These are phyloP conservation scores for Acipenser oxyrinchus DNA, from an alignment of 2,797 vertebrate genomes.

Conservation along the genomic window DNA sequence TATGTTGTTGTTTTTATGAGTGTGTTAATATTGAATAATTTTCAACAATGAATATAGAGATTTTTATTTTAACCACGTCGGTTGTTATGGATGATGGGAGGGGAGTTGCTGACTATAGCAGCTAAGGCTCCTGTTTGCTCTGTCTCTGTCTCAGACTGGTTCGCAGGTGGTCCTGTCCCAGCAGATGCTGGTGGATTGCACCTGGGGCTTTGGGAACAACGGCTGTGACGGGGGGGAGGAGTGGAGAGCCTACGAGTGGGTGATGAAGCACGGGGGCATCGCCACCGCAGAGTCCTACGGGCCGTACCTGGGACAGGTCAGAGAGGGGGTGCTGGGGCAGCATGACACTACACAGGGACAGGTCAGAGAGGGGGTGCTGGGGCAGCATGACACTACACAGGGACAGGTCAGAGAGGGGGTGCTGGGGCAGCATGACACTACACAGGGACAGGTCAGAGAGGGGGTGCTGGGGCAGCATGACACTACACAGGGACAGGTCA, in stretches of 20 bases:
- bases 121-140: not conserved
- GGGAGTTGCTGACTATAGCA: too few species aligned
- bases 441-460: too few species aligned
- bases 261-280: slow-evolving; percentile 71
- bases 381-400: too few species aligned
- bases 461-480: too few species aligned
- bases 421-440: too few species aligned
- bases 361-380: slow-evolving; percentile 47
- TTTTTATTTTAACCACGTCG: not conserved
- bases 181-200: slow-evolving; percentile 71
- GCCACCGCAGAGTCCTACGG: slow-evolving; percentile 64
- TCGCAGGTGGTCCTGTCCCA: slow-evolving; percentile 66
- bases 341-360: too few species aligned
- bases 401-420: too few species aligned
- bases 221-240: slow-evolving; percentile 71
- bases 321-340: not conserved
- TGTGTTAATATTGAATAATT: too few species aligned
- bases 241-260: slow-evolving; percentile 72
- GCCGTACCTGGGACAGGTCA: slow-evolving; percentile 55
- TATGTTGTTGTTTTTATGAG: too few species aligned
- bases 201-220: slow-evolving; percentile 71
- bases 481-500: too few species aligned
- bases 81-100: not conserved
- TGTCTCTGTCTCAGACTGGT: slow-evolving; percentile 44
- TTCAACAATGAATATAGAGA: not conserved